Evolutionary conservation across 1,140 invertebrate species (phyloP).

Genomic region (Piezodorus guildinii): DNA sequence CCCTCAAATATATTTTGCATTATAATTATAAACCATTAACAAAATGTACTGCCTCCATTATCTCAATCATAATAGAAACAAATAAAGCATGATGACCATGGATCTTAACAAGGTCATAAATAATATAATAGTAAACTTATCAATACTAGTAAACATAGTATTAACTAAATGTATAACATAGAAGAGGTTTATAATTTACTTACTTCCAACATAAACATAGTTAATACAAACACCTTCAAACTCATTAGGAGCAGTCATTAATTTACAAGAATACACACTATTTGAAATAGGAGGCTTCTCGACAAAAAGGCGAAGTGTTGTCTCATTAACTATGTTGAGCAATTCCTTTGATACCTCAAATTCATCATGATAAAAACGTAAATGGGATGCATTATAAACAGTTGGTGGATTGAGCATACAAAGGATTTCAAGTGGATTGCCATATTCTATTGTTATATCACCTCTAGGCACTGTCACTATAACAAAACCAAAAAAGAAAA

Average conservation of each 20-base stretch:
- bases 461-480: conserved; percentile 40
- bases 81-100: too few relatives aligned
- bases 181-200: conserved; percentile 29
- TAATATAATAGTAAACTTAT: too few relatives aligned
- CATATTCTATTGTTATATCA: conserved; percentile 39
- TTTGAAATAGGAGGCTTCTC: conserved; percentile 35
- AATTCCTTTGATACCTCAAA: conserved; percentile 34
- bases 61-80: too few relatives aligned
- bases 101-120: too few relatives aligned
- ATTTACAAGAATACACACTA: conserved; percentile 37
- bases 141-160: too few relatives aligned
- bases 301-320: conserved; percentile 37
- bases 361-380: conserved; percentile 37
- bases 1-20: too few relatives aligned
- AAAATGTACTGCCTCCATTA: too few relatives aligned
- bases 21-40: too few relatives aligned
- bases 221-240: conserved; percentile 38
- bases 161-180: too few relatives aligned
- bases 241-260: conserved; percentile 29
- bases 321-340: conserved; percentile 37
- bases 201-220: conserved; percentile 41
- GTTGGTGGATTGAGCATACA: conserved; percentile 38
- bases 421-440: conserved; percentile 37
- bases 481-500: conserved; percentile 16
- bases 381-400: conserved; percentile 33